Base-by-base conservation (phyloP, 2,113 vertebrate genomes). In the Scytalopus superciliaris region DNA sequence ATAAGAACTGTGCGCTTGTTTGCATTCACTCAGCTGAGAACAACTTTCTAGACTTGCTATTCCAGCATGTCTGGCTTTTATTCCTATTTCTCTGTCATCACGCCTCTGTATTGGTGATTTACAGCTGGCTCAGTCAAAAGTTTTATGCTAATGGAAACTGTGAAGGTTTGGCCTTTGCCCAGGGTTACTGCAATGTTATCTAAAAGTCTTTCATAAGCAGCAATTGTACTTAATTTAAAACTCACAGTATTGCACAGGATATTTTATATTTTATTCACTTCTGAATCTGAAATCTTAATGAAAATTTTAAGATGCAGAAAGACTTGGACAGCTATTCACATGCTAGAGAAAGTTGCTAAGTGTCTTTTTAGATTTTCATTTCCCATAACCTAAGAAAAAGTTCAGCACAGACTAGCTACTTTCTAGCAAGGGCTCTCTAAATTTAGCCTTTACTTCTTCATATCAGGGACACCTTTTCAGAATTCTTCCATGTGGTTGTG, bases 151-250 rank as follows among this genome's bases (percentile, higher is more conserved):
- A 40, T 16, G 6, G 16, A 83, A 79, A 22, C 14, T 62, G 16
- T 79, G 40, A 67, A 64, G 11, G 22, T 70, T 87, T 94, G 73
- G 40, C 50, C 21, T 92, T 96, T 74, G 25, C 16, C 24, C 74
- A 77, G 55, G 57, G 19, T 69, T 49, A 24, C 25, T 80, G 49
- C 28, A 74, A 74, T 83, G 67, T 87, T 79, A 67, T 91, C 70
- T 85, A 44, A 84, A 89, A 62, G 27, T 72, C 50, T 89, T 95
- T 95, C 73, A 56, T 73, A 77, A 80, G 13, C 17, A 77, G 49
- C 76, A 94, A 92, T 82, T 93, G 47, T 37, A n/a, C 30, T 90
- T 90, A 85, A 90, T 89, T 91, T 90, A 90, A 89, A 92, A 67
- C 27, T 83, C 45, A 45, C 55, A 75, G 53, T 49, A 74, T 70